A percentile compares a stretch with the other conserved stretches of the same genome.
Evolutionary conservation across 53 echinoderm and acorn worm species (phyloP).

Genomic region (Henricia sp.): DNA sequence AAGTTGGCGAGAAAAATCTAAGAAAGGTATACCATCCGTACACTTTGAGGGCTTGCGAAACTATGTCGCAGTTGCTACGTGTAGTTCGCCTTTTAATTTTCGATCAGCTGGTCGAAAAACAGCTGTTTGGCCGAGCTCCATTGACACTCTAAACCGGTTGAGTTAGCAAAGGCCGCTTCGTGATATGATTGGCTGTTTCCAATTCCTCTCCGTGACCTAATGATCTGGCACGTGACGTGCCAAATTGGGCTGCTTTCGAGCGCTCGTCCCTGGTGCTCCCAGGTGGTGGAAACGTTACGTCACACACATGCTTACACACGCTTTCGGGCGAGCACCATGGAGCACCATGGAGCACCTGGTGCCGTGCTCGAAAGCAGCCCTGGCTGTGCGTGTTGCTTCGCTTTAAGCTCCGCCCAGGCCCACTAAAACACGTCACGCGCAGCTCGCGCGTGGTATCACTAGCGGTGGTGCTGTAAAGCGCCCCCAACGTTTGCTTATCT

Average conservation of each 20-base stretch:
- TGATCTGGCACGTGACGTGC: conserved; percentile 5
- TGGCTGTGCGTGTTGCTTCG: too few species aligned
- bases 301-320: background rate
- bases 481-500: too few species aligned
- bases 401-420: too few species aligned
- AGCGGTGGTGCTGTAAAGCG: too few species aligned
- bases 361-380: too few species aligned
- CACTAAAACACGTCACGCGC: too few species aligned
- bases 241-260: too few species aligned
- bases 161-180: too few species aligned
- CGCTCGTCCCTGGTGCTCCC: background rate
- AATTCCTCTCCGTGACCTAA: background rate
- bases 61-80: conserved; percentile 4
- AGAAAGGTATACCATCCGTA: background rate
- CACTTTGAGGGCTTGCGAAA: conserved; percentile 7
- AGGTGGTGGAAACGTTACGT: too few species aligned
- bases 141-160: conserved; percentile 56
- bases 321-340: background rate
- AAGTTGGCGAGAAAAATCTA: background rate
- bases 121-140: conserved; percentile 68
- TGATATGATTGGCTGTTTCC: too few species aligned
- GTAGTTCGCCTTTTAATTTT: background rate
- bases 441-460: too few species aligned
- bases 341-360: background rate
- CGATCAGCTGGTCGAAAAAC: conserved; percentile 58